Evolutionary conservation across 2,113 vertebrate species (phyloP).

Genomic region (Irena cyanogastra): DNA sequence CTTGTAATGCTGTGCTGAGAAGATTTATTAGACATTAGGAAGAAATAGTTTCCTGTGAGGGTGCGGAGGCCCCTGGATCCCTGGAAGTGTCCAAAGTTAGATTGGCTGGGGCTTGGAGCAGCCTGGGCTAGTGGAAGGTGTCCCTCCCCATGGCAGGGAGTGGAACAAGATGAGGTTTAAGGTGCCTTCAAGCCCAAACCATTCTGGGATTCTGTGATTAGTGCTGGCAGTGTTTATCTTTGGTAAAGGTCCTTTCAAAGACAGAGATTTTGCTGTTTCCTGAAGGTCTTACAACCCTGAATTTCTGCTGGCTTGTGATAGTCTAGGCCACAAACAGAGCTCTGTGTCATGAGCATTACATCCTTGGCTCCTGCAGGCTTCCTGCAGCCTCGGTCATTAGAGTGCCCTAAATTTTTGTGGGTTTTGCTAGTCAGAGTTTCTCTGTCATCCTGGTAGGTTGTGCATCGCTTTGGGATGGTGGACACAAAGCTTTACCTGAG

Average conservation of each 20-base stretch:
- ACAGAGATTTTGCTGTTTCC: neutral
- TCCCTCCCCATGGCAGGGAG: neutral
- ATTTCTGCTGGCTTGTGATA: rapidly evolving
- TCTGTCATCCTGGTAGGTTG: neutral
- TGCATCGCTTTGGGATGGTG: neutral
- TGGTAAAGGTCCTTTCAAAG: neutral
- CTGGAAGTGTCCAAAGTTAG: neutral
- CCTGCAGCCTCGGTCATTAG: neutral
- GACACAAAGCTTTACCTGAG: neutral
- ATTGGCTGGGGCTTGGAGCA: rapidly evolving
- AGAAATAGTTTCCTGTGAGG: neutral
- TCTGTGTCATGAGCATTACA: neutral
- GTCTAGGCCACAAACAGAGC: neutral
- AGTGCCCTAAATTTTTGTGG: neutral
- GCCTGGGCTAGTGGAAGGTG: rapidly evolving
- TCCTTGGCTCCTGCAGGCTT: neutral
- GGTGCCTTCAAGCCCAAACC: neutral
- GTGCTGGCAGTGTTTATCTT: neutral
- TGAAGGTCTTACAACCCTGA: neutral
- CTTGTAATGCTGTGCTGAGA: neutral
- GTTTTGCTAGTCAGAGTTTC: neutral
- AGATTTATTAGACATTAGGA: neutral
- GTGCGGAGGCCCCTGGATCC: neutral
- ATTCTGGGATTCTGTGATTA: neutral
- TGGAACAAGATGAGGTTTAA: neutral